Evolutionary conservation across 2,113 vertebrate species (phyloP), one percentile per base, ranked within the genome.

Genomic region (Seriola quinqueradiata): DNA sequence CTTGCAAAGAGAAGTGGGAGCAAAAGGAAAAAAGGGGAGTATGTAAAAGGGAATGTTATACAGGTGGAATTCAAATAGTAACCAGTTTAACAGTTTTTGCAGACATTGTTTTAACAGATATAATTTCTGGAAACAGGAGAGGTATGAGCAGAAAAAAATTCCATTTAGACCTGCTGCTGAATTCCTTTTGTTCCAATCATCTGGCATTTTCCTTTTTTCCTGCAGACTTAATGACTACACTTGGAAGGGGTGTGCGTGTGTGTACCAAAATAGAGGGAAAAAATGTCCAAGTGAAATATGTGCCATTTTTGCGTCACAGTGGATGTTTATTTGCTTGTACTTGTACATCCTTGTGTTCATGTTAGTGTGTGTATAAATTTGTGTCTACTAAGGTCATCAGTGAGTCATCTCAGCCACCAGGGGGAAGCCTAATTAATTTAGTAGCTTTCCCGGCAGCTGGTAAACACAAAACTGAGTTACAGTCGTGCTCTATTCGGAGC

Each of bases 371-470:
- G 70, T 64, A 21, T 76, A 58, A 21, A 81, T 60, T 17, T 64
- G 64, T 60, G 34, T 40, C 60, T 75, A 34, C 65, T 88, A 75
- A 88, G 81, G 84, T 85, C 88, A 80, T 90, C 87, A 79, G 77
- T 88, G 90, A 94, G 87, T 91, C 90, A 80, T 87, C 79, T 85
- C 76, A 66, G 77, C 90, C 92, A 93, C 90, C 83, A 86, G 92
- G 83, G 90, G 86, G 88, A 92, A 82, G 79, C 78, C 90, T 86
- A 93, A 95, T 92, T 91, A 87, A 89, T 90, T 83, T 87, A 90
- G 82, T 71, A 71, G 69, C 81, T 71, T 82, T 80, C 50, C 65
- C 16, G 57, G 61, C 81, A 70, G 79, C 82, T 88, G 36, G 19
- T 86, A 89, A 92, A 90, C 83, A 86, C 57, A 81, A 75, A 38